A percentile compares a stretch with the other conserved stretches of the same genome.
Evolutionary conservation across 2,888 invertebrate species (phyloP).

Genomic region (Pinctada fucata): DNA sequence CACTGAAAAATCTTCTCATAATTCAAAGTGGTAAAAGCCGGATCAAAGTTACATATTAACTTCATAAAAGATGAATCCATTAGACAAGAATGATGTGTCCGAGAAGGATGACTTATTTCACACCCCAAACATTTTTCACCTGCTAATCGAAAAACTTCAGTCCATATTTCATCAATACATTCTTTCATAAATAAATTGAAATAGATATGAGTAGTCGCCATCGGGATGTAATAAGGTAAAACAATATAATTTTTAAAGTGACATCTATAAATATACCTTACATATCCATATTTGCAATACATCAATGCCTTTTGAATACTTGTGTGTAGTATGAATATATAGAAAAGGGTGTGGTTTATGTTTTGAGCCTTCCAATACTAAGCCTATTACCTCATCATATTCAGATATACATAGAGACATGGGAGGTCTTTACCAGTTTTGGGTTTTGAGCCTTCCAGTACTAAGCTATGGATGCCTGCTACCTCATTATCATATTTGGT

Average conservation of each 20-base stretch:
- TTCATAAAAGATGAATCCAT: too few species aligned
- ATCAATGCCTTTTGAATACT: background rate
- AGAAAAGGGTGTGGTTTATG: background rate
- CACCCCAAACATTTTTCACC: too few species aligned
- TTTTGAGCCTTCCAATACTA: background rate
- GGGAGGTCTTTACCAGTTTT: too few species aligned
- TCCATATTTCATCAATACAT: background rate
- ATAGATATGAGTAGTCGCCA: background rate
- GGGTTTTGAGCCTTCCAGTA: too few species aligned
- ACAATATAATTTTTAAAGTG: background rate
- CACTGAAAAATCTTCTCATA: too few species aligned
- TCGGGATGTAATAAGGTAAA: background rate
- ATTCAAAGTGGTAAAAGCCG: too few species aligned
- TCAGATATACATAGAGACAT: too few species aligned
- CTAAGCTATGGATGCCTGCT: background rate
- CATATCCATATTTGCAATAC: background rate
- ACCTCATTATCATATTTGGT: background rate
- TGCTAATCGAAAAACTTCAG: background rate
- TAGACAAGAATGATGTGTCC: too few species aligned
- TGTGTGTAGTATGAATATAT: background rate
- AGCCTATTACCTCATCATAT: background rate
- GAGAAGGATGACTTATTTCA: too few species aligned
- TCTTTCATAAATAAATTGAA: background rate
- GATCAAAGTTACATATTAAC: too few species aligned
- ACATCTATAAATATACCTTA: background rate